Evolutionary conservation across 2,113 vertebrate species (phyloP).

Genomic region (Eolophus roseicapilla): DNA sequence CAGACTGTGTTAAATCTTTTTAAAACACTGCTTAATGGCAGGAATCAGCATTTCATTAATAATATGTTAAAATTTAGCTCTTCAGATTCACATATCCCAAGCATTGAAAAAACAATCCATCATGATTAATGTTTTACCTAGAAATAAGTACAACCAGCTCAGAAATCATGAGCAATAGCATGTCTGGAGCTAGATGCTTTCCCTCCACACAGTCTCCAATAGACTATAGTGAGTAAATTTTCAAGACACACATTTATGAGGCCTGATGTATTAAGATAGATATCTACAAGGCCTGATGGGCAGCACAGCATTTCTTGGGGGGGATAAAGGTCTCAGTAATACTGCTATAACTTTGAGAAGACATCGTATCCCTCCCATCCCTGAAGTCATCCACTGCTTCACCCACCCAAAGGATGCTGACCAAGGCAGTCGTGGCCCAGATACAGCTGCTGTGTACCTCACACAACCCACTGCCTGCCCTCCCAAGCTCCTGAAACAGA

Average conservation of each 20-base stretch:
- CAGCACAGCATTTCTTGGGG: neutral
- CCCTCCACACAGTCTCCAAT: neutral
- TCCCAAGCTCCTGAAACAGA: neutral
- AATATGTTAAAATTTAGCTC: neutral
- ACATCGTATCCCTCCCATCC: neutral
- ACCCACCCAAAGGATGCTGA: neutral
- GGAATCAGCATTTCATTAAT: neutral
- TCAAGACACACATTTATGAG: neutral
- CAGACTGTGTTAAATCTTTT: neutral
- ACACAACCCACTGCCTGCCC: accelerated
- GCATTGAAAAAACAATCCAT: neutral
- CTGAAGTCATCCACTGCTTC: neutral
- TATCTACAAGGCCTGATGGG: neutral
- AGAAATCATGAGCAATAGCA: neutral
- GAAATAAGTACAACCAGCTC: neutral
- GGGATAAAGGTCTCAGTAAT: neutral
- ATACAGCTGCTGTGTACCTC: neutral
- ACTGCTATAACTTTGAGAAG: neutral
- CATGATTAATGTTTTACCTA: neutral
- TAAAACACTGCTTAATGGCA: neutral
- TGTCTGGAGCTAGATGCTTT: neutral
- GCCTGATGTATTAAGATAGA: neutral
- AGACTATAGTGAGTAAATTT: neutral
- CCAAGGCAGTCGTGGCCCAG: neutral
- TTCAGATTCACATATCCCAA: neutral